Percentiles rank a stretch among this genome's conserved stretches.
phyloP scores from a whole-genome alignment of 1,140 invertebrate genomes.

The Telenomus remus region DNA sequence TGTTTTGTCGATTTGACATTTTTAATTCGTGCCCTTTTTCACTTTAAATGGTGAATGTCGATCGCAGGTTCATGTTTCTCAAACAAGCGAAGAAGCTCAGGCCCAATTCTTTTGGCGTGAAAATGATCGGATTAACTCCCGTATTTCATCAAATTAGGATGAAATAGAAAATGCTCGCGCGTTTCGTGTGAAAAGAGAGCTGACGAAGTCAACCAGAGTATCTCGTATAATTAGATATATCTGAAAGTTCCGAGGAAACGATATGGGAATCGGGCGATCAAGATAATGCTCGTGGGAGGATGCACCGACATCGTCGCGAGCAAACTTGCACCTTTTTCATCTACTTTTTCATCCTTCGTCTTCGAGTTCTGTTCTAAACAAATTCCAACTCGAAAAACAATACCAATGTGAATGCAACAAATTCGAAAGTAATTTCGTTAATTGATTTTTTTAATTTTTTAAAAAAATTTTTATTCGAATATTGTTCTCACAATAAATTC shows the following conservation, averaged over 20 bases:
- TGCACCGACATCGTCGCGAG: conserved; percentile 32
- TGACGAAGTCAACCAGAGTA: conserved; percentile 33
- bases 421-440: background rate
- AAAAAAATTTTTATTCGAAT: too few species aligned
- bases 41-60: background rate
- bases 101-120: conserved; percentile 14
- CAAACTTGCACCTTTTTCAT: conserved; percentile 36
- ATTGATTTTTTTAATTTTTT: too few species aligned
- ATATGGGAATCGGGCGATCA: conserved; percentile 59
- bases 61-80: background rate
- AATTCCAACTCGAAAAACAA: too few species aligned
- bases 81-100: background rate
- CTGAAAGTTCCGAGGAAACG: conserved; percentile 62
- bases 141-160: conserved; percentile 46
- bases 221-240: conserved; percentile 63
- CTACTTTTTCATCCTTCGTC: background rate
- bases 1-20: too few species aligned
- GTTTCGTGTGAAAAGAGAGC: conserved; percentile 64
- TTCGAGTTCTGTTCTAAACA: too few species aligned
- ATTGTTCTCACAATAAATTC: too few species aligned
- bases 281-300: conserved; percentile 58
- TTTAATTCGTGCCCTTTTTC: too few species aligned
- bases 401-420: too few species aligned
- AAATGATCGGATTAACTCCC: conserved; percentile 45
- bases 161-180: conserved; percentile 58